A percentile compares a stretch with the other conserved stretches of the same genome.
phyloP scores from a whole-genome alignment of 2,888 invertebrate species.

The Auanema freiburgensis region DNA sequence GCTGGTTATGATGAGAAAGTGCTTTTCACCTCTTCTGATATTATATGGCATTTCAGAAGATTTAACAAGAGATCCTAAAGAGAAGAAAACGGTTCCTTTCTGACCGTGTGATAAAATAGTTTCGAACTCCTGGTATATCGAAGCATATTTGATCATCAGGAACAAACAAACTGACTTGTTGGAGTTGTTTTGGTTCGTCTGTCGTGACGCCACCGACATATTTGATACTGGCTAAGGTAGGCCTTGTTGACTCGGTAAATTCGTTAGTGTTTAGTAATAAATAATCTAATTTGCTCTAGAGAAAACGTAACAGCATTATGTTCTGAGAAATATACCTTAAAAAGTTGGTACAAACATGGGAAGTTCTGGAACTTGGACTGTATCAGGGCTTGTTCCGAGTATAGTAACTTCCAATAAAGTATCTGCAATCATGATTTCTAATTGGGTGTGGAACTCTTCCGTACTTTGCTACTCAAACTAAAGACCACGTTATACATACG shows the following conservation, averaged over 20 bases:
- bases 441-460: background rate
- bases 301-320: background rate
- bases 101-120: conserved; percentile 7
- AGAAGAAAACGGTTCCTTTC: conserved; percentile 25
- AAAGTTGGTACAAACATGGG: background rate
- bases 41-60: conserved; percentile 23
- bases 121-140: conserved; percentile 19
- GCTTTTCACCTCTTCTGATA: conserved; percentile 15
- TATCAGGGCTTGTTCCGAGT: conserved; percentile 4
- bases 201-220: conserved; percentile 26
- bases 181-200: conserved; percentile 11
- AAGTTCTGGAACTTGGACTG: conserved; percentile 10
- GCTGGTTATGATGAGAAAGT: background rate
- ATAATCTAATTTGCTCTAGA: conserved; percentile 23
- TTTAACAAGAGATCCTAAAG: conserved; percentile 26
- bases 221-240: conserved; percentile 19
- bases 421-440: background rate
- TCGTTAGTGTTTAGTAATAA: conserved; percentile 30
- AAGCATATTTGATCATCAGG: background rate
- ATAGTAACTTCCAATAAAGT: background rate
- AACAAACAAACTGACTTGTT: conserved; percentile 10
- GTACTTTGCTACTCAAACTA: conserved; percentile 18
- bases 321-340: background rate
- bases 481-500: conserved; percentile 25
- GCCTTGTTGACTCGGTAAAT: conserved; percentile 28